Evolutionary conservation across 2,888 invertebrate species (phyloP), one percentile per base, ranked within the genome.

Genomic region (Drosophila suboccidentalis): DNA sequence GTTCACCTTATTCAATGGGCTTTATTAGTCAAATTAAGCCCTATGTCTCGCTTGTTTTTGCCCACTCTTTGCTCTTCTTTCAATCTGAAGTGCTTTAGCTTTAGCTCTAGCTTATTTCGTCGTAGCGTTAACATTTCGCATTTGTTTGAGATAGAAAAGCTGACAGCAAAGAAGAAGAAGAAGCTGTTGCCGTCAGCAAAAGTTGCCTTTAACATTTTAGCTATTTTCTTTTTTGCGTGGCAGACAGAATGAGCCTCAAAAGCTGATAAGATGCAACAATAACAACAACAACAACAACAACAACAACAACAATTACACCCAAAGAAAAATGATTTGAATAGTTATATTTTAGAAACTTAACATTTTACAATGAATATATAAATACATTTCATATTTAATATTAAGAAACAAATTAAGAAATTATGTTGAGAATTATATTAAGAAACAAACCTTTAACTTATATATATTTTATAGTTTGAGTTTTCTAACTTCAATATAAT

Each of bases 191-290:
- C 29, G 63, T 75, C 55, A 69, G 69, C 63, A 78, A 50, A 43
- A 47, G 32, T 38, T 55, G 59, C 55, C 43, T 51, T 65, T 66
- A 67, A 73, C 54, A 67, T 73, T 74, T 58, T 10, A 66, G 36
- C 62, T 60, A 70, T 66, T 57, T 10, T 53, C n/a, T 47, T 54
- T 64, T 73, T 73, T 71, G 76, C 75, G 55, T 66, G 57, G 55
- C 63, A 75, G 79, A 66, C 79, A 70, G 41, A 70, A 55, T 59
- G 34, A 55, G 57, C 47, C 68, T 19, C n/a, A 58, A 54, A 46
- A 19, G 46, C 71, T 80, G 77, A 80, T 78, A 78, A 75, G 60
- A 39, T 46, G 57, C 54, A 46, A 17, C 38, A 57, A 39, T 47
- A 46, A 50, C 57, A 50, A 41, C 32, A 29, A n/a, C n/a, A n/a